Evolutionary conservation across 2,113 vertebrate species (phyloP).

Genomic region (Passer domesticus): DNA sequence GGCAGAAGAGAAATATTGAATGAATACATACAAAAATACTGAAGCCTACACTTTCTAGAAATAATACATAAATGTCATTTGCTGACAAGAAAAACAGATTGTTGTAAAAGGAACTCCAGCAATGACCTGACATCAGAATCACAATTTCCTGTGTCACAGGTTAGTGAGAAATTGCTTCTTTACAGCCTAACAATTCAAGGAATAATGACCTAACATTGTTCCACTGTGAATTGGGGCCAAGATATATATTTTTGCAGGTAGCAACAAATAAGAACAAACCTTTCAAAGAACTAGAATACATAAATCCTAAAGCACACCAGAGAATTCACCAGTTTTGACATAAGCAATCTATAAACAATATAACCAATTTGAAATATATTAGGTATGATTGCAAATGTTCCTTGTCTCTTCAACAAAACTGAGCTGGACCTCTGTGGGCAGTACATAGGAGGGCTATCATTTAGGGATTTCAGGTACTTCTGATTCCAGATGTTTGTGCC

Average conservation of each 20-base stretch:
- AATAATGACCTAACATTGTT: slow-evolving; percentile 74
- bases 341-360: slow-evolving; percentile 71
- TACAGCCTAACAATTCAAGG: slow-evolving; percentile 75
- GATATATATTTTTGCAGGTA: slow-evolving; percentile 77
- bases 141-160: slow-evolving; percentile 45
- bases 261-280: slow-evolving; percentile 74
- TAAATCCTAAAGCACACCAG: slow-evolving; percentile 69
- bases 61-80: slow-evolving; percentile 52
- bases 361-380: slow-evolving; percentile 57
- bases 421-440: background rate
- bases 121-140: slow-evolving; percentile 52
- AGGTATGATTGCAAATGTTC: slow-evolving; percentile 27
- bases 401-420: slow-evolving; percentile 30
- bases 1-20: slow-evolving; percentile 51
- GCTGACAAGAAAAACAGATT: slow-evolving; percentile 56
- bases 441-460: background rate
- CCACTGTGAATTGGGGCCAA: slow-evolving; percentile 74
- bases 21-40: slow-evolving; percentile 27
- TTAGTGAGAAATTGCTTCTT: slow-evolving; percentile 73
- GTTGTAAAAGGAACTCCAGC: slow-evolving; percentile 51
- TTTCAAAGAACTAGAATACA: slow-evolving; percentile 60
- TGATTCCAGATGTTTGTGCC: background rate
- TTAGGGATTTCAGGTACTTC: background rate
- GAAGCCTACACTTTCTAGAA: slow-evolving; percentile 34
- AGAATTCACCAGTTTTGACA: slow-evolving; percentile 71